Evolutionary conservation across 2,113 vertebrate genomes (phyloP).

Genomic region (Catharus fuscescens): DNA sequence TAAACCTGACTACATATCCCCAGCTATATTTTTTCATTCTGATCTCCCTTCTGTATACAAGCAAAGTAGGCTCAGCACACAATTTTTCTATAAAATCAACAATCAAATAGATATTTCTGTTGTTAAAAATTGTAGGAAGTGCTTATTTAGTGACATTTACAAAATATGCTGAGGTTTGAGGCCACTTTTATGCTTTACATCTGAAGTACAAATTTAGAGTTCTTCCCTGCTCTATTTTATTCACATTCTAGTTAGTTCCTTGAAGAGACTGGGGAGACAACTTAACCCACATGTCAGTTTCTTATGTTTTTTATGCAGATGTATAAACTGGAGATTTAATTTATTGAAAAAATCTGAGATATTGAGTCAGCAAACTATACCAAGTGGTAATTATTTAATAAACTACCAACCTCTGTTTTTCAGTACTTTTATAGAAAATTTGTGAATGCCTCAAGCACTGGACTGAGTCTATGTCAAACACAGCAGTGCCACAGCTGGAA

Average conservation of each 20-base stretch:
- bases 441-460: background rate
- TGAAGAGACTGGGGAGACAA: background rate
- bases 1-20: background rate
- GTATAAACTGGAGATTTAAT: background rate
- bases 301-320: background rate
- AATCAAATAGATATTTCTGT: background rate
- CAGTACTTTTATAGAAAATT: background rate
- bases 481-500: constrained; percentile 37
- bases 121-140: background rate
- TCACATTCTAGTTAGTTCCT: background rate
- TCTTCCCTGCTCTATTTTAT: background rate
- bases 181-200: background rate
- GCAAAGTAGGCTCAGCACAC: fast-evolving
- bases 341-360: background rate
- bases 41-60: background rate
- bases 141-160: background rate
- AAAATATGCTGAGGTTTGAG: background rate
- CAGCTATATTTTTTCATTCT: background rate
- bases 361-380: background rate
- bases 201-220: background rate
- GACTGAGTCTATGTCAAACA: background rate
- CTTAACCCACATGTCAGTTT: background rate
- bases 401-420: background rate
- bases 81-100: background rate
- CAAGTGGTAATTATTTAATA: background rate